Base-by-base conservation (phyloP, 2,888 invertebrate genomes). In the Drosophila recens region DNA sequence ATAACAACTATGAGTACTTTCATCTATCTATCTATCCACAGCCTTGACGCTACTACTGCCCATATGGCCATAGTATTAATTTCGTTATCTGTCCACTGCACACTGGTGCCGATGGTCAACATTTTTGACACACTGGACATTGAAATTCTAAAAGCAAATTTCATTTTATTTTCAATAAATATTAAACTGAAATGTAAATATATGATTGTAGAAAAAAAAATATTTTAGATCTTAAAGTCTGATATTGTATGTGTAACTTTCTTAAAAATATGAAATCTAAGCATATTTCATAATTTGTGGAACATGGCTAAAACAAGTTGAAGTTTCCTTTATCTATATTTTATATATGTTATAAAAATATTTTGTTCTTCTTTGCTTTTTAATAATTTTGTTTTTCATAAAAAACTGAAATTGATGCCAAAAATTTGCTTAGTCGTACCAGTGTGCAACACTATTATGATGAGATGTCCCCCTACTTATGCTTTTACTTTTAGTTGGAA, bases 1-100 rank as follows among this genome's bases (percentile, higher is more conserved):
- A 84, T 84, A 84, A 84, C 84, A 84, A 84, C 84, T 80, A 74
- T 82, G 73, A 66, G 81, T 43, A 77, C 74, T 72, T 43, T 69
- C 75, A 62, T 61, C 52, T 42, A 40, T 61, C 52, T 42, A 40
- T 15, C 36, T 5, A 27, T 27, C 27, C 27, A 27, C 23, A 15
- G 36, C 56, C 57, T 13, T 43, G 43, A 42, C 38, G 20, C n/a
- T 34, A 9, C 17, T 10, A 1, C 62, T 27, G 10, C 34, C 62
- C 53, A 62, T 53, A 63, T 54, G 43, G 38, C 11, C 15, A 1
- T 38, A 13, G 59, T 56, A 56, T 48, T 46, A 52, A 63, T 71
- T 57, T 11, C 42, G 56, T 72, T 63, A 63, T 36, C 54, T 56
- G 67, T 34, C 49, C 43, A 43, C 57, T 38, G 38, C 38, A 38